These are phyloP conservation scores for Sinocyclocheilus grahami DNA, from an alignment of 2,113 vertebrate species.

Conservation along the genomic window DNA sequence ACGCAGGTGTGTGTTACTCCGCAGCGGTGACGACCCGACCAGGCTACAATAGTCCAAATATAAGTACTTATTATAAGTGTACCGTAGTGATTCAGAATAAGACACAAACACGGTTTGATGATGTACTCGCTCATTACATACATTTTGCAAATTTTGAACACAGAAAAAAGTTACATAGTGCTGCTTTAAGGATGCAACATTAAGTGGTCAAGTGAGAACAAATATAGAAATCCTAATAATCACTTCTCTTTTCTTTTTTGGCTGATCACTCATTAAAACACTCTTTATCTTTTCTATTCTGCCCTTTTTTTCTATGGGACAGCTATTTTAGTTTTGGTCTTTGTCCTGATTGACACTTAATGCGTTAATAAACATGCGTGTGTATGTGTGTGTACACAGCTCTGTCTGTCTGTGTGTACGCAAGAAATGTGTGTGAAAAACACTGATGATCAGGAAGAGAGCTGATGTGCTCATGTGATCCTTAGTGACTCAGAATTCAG, in stretches of 20 bases:
- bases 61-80: too few species aligned
- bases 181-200: background rate
- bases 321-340: background rate
- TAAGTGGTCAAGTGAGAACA: background rate
- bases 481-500: background rate
- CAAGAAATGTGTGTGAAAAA: background rate
- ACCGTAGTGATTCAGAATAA: too few species aligned
- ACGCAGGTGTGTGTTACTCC: too few species aligned
- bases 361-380: background rate
- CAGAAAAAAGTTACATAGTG: too few species aligned
- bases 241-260: background rate
- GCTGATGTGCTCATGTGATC: background rate
- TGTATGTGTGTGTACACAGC: background rate
- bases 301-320: too few species aligned
- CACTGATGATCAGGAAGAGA: background rate
- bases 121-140: too few species aligned
- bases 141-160: too few species aligned
- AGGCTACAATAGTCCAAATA: too few species aligned
- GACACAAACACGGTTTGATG: too few species aligned
- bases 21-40: too few species aligned
- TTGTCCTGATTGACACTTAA: background rate
- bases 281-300: background rate
- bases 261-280: too few species aligned
- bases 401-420: background rate
- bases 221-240: background rate